These are phyloP conservation scores for Cirrhinus molitorella DNA, from an alignment of 2,797 vertebrate genomes.

Conservation along the genomic window DNA sequence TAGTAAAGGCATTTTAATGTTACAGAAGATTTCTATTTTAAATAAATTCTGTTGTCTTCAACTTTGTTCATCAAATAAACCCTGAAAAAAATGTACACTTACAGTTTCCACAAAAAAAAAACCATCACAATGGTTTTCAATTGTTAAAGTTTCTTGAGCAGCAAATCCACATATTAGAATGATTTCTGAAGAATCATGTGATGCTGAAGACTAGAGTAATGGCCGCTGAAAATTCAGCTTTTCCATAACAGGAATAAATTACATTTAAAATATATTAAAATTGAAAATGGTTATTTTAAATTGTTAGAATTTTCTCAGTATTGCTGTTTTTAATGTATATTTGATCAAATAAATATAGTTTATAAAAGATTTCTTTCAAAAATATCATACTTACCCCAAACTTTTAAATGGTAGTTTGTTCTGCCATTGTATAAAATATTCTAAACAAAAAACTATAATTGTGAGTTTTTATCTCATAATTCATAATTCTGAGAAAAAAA, in stretches of 20 bases:
- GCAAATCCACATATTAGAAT: not conserved
- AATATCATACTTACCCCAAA: not conserved
- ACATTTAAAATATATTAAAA: not conserved
- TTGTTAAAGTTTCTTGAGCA: not conserved
- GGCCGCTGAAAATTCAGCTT: not conserved
- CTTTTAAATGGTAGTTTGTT: not conserved
- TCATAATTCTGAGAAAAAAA: too few relatives aligned
- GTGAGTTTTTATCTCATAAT: too few relatives aligned
- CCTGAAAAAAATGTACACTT: not conserved
- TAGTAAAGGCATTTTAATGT: not conserved
- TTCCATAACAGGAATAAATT: not conserved
- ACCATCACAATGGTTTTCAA: too few relatives aligned
- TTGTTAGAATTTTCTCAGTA: not conserved
- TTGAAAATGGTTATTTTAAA: not conserved
- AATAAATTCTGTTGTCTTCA: not conserved
- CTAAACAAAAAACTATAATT: too few relatives aligned
- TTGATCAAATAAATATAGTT: not conserved
- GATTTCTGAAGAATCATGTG: constrained; percentile 3
- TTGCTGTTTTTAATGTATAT: not conserved
- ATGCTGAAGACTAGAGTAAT: not conserved
- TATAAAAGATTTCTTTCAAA: not conserved
- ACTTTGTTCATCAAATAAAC: not conserved
- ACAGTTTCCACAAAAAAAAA: not conserved
- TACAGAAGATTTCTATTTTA: not conserved
- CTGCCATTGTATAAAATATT: too few relatives aligned